Percentiles rank a stretch among this genome's conserved stretches.
phyloP scores from a whole-genome alignment of 1,140 invertebrate species.

The Pseudomyrmex flavicornis region DNA sequence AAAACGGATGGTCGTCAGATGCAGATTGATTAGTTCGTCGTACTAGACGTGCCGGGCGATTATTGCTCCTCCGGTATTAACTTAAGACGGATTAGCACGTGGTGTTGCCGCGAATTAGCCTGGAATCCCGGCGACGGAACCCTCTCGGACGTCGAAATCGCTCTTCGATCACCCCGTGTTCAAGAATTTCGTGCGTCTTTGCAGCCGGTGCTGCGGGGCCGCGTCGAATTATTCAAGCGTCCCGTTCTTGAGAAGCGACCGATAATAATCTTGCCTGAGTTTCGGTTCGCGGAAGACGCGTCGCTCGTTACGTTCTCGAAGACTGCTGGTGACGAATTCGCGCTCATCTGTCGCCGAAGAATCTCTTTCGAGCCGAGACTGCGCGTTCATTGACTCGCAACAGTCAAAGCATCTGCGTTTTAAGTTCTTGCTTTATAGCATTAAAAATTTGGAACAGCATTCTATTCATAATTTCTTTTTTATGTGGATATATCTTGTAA shows the following conservation, averaged over 20 bases:
- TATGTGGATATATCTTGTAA: too few species aligned
- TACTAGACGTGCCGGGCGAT: conserved; percentile 76
- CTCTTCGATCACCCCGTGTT: conserved; percentile 30
- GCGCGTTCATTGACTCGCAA: background rate
- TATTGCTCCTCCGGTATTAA: conserved; percentile 72
- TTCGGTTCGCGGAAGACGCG: conserved; percentile 70
- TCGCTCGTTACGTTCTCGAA: conserved; percentile 48
- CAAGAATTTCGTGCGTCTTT: conserved; percentile 55
- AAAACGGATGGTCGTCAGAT: conserved; percentile 21
- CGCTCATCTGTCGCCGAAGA: conserved; percentile 48
- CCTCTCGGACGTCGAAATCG: conserved; percentile 38
- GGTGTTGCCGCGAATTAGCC: conserved; percentile 78
- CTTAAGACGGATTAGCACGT: conserved; percentile 72
- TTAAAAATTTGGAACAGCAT: background rate
- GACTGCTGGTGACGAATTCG: conserved; percentile 50
- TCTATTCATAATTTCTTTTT: background rate
- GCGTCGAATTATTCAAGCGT: conserved; percentile 77
- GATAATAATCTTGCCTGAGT: conserved; percentile 75
- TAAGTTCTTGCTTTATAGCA: background rate
- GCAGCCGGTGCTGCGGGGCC: conserved; percentile 39
- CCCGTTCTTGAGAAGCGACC: conserved; percentile 53
- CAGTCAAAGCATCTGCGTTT: conserved; percentile 9
- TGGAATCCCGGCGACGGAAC: conserved; percentile 73
- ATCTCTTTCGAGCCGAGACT: background rate
- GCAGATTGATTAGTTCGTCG: conserved; percentile 77